Conservation (phyloP, 2,113 vertebrate species). For the Sterrhoptilus dennistouni region DNA sequence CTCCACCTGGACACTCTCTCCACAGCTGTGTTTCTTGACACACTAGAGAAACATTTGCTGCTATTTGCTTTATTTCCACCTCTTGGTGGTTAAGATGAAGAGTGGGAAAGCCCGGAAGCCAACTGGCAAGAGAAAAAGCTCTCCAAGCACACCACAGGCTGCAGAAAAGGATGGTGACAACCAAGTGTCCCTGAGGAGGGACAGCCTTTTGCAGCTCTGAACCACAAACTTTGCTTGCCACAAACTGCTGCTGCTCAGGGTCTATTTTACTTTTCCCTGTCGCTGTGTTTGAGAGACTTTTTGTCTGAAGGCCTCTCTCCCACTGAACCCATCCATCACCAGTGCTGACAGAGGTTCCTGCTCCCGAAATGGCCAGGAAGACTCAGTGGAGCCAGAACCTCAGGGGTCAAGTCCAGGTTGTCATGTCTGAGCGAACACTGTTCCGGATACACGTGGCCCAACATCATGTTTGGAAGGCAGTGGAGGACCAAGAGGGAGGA, state of each 20-base stretch:
- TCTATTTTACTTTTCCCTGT: constrained; percentile 30
- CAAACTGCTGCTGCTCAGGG: not conserved
- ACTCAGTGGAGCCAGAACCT: constrained; percentile 81
- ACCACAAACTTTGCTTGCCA: not conserved
- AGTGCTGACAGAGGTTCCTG: constrained; percentile 65
- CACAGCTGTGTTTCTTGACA: not conserved
- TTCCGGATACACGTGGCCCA: not conserved
- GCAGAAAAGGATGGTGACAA: not conserved
- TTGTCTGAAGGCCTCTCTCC: constrained; percentile 46
- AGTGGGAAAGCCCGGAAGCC: not conserved
- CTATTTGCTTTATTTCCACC: not conserved
- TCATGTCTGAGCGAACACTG: not conserved
- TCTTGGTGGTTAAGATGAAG: not conserved
- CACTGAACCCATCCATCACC: constrained; percentile 64
- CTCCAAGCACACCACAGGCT: not conserved
- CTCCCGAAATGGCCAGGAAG: constrained; percentile 67
- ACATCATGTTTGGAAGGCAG: constrained; percentile 13
- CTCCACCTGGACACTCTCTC: not conserved
- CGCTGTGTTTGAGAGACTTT: not conserved
- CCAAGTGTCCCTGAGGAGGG: not conserved
- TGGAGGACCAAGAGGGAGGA: constrained; percentile 29
- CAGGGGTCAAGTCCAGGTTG: constrained; percentile 88
- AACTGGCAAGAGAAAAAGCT: not conserved
- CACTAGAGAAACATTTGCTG: not conserved
- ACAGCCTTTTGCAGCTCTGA: not conserved